Percentiles rank a stretch among this genome's conserved stretches.
phyloP scores from a whole-genome alignment of 2,113 vertebrate species.

The Laterallus jamaicensis region DNA sequence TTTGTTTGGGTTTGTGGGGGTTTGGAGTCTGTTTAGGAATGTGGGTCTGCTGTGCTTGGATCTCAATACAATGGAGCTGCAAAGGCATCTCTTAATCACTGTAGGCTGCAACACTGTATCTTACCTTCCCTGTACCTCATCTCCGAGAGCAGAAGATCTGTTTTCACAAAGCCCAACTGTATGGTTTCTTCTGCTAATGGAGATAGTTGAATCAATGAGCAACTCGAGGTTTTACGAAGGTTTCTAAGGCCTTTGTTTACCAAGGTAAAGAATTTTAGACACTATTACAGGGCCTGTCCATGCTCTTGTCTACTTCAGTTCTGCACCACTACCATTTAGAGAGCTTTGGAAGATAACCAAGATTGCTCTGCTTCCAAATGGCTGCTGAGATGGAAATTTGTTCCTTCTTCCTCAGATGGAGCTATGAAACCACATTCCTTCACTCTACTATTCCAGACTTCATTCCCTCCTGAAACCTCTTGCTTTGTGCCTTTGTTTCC shows the following conservation, averaged over 20 bases:
- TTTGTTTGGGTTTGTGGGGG: neutral
- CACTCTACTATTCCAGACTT: neutral
- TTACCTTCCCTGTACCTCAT: neutral
- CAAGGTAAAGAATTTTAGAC: neutral
- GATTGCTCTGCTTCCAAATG: neutral
- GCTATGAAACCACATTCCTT: neutral
- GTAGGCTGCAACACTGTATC: neutral
- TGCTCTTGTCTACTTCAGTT: neutral
- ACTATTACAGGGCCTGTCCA: neutral
- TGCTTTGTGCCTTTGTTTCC: neutral
- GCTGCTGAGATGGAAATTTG: neutral
- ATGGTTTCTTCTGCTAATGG: rapidly evolving
- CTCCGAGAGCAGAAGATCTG: neutral
- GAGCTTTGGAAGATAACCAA: neutral
- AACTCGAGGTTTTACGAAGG: neutral
- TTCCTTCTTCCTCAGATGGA: neutral
- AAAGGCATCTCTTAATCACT: neutral
- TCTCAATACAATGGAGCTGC: neutral
- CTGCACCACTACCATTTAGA: neutral
- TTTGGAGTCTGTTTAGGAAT: neutral
- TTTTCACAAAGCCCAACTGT: neutral
- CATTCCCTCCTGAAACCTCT: neutral
- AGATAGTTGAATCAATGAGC: neutral
- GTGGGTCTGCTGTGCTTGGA: neutral
- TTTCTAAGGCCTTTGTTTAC: neutral